Evolutionary conservation across 2,888 invertebrate genomes (phyloP).

Genomic region (Pterobdella sp.): DNA sequence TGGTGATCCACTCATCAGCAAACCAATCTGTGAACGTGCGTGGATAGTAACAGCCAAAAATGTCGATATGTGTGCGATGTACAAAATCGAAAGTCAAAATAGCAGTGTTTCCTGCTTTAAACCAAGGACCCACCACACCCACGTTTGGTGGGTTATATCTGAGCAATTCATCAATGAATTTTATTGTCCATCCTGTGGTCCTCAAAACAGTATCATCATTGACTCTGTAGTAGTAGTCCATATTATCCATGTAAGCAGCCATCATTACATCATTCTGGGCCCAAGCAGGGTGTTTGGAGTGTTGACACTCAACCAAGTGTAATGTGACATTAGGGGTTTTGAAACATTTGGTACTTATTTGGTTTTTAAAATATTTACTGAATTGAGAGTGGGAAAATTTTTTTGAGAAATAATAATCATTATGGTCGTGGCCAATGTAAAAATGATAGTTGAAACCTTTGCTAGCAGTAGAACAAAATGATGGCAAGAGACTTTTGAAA

Average conservation of each 20-base stretch:
- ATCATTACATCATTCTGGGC: slow-evolving; percentile 41
- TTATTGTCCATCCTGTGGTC: slow-evolving; percentile 38
- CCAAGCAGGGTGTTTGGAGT: slow-evolving; percentile 38
- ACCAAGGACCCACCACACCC: slow-evolving; percentile 39
- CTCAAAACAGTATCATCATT: slow-evolving; percentile 39
- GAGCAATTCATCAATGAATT: slow-evolving; percentile 36
- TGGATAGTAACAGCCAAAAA: slow-evolving; percentile 40
- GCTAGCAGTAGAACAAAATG: slow-evolving; percentile 38
- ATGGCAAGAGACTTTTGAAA: slow-evolving; percentile 36
- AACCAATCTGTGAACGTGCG: slow-evolving; percentile 48
- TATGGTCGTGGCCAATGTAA: slow-evolving; percentile 38
- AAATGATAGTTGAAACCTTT: slow-evolving; percentile 37
- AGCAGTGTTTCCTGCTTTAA: slow-evolving; percentile 37
- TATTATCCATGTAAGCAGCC: slow-evolving; percentile 40
- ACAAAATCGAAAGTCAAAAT: slow-evolving; percentile 40
- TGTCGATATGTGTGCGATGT: slow-evolving; percentile 39
- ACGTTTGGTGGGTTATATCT: slow-evolving; percentile 38
- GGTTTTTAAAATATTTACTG: slow-evolving; percentile 30
- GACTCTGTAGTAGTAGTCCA: slow-evolving; percentile 39
- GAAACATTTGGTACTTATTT: slow-evolving; percentile 30
- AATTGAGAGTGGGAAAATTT: slow-evolving; percentile 33
- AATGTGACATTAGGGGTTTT: slow-evolving; percentile 34
- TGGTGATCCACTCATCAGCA: slow-evolving; percentile 70
- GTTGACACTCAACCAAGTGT: slow-evolving; percentile 38
- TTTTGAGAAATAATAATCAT: slow-evolving; percentile 35